A percentile compares a stretch with the other conserved stretches of the same genome.
Conservation (phyloP, 2,888 invertebrate species). For the Tuta absoluta region DNA sequence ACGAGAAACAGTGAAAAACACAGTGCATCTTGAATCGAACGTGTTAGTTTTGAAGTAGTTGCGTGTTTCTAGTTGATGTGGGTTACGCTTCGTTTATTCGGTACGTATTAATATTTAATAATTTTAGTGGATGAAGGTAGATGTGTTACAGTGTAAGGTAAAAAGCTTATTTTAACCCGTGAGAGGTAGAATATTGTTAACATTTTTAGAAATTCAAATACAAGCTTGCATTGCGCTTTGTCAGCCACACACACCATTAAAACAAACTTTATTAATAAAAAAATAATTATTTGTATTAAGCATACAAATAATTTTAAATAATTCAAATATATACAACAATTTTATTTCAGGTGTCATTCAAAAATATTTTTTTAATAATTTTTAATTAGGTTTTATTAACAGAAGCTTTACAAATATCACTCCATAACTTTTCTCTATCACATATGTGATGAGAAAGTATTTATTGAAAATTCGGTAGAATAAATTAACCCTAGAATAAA, state of each 20-base stretch:
- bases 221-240: background rate
- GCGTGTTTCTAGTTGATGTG: background rate
- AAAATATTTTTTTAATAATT: too few relatives aligned
- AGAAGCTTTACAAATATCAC: background rate
- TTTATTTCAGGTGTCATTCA: too few relatives aligned
- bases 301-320: too few relatives aligned
- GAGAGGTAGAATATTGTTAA: background rate
- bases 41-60: constrained; percentile 17
- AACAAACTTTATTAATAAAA: too few relatives aligned
- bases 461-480: background rate
- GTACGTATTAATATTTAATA: constrained; percentile 27
- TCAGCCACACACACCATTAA: too few relatives aligned
- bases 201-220: background rate
- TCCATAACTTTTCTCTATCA: background rate
- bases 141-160: background rate
- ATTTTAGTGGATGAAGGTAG: constrained; percentile 3
- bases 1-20: constrained; percentile 42
- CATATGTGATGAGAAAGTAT: background rate
- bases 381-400: too few relatives aligned
- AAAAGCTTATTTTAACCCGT: background rate
- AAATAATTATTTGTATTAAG: too few relatives aligned
- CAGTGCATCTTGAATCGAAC: constrained; percentile 32
- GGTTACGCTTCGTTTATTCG: constrained; percentile 7
- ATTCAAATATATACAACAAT: too few relatives aligned
- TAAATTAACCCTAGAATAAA: background rate